A percentile compares a stretch with the other conserved stretches of the same genome.
Conservation (phyloP, 2,113 vertebrate species). For the Brienomyrus brachyistius region DNA sequence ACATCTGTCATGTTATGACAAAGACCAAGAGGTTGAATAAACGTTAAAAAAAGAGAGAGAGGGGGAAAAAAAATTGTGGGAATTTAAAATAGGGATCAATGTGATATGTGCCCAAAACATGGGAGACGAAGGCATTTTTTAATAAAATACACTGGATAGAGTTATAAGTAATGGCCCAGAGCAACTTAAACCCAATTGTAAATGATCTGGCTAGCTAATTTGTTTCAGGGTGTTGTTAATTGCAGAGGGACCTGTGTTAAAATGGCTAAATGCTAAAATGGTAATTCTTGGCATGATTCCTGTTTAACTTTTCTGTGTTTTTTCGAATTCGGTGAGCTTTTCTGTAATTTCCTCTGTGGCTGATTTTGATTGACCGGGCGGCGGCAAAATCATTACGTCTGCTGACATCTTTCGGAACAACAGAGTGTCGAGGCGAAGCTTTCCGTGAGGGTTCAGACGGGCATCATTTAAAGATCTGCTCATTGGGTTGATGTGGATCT, state of each 20-base stretch:
- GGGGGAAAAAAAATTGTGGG: background rate
- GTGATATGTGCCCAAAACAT: background rate
- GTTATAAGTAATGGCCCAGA: background rate
- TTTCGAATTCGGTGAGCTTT: background rate
- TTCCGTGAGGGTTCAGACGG: background rate
- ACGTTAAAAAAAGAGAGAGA: background rate
- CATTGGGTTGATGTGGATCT: background rate
- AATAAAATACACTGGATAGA: background rate
- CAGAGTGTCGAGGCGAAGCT: background rate
- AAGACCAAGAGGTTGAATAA: background rate
- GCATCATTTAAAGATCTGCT: background rate
- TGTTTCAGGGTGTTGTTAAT: background rate
- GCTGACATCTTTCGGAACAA: background rate
- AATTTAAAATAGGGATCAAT: conserved; percentile 4
- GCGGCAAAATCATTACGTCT: background rate
- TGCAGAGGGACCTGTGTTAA: background rate
- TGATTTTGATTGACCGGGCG: background rate
- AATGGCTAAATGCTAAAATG: background rate
- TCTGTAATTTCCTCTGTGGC: background rate
- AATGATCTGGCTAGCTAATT: background rate
- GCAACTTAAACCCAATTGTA: background rate
- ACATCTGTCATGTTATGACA: background rate
- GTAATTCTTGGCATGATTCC: background rate
- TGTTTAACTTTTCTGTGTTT: background rate
- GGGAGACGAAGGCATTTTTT: background rate